Evolutionary conservation across 2,888 invertebrate genomes (phyloP), one percentile per base, ranked within the genome.

Genomic region (Tridacna gigas): DNA sequence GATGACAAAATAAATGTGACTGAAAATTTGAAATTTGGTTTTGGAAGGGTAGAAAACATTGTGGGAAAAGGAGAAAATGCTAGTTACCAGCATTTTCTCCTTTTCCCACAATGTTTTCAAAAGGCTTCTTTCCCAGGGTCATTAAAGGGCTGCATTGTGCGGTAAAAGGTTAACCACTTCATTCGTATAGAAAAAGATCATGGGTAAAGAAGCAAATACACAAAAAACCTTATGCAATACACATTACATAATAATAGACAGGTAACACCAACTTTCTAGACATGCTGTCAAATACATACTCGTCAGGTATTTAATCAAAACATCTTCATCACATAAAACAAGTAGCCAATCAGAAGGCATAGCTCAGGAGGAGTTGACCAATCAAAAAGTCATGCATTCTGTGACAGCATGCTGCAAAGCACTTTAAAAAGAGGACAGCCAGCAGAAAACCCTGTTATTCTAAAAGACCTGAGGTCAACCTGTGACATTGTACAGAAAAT

Each of bases 211-310:
- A 56, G 15, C 15, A 20, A 56, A 56, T 15, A 56, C 56, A 56
- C 20, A 20, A 20, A 56, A n/a, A 56, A 56, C 11, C 15, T 56
- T 56, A 56, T 56, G 56, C 56, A 56, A 56, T 56, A 9, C 20
- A 1, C 63, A 63, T 67, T 67, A 67, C 67, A 67, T 37, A 67
- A 67, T 67, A 26, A 28, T 37, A 37, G 37, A 37, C 37, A 37
- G 37, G 37, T 37, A 4, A 37, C 63, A 67, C 13, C 22, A 9
- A 0, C 13, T 18, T 37, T 15, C 28, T 25, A 11, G 71, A 51
- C 71, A 71, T 48, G 47, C 22, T 77, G 77, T 77, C 51, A 66
- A 66, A 77, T 56, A 51, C 7, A 71, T 4, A 51, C 20, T 51
- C 71, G 25, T 51, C 71, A 71, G 51, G 48, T 25, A 47, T 22